Conservation (phyloP, 2,888 invertebrate genomes). For the Lomographa bimaculata region DNA sequence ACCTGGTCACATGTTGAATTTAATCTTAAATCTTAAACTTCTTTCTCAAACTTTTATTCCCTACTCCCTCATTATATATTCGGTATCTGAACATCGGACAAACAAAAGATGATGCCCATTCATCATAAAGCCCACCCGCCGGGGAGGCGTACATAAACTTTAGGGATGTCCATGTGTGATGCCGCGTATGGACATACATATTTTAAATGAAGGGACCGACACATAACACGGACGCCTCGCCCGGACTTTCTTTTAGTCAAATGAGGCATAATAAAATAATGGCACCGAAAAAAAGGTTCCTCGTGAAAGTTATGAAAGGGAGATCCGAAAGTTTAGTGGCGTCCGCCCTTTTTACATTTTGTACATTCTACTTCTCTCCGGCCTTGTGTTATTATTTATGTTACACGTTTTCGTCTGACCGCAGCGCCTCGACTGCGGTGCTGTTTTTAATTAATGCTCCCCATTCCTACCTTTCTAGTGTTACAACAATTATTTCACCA, state of each 20-base stretch:
- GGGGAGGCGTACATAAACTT: constrained; percentile 41
- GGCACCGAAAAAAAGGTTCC: constrained; percentile 69
- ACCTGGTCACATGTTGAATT: too few relatives aligned
- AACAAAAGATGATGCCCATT: constrained; percentile 33
- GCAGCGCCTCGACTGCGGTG: constrained; percentile 60
- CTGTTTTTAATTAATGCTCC: constrained; percentile 77
- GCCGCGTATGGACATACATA: constrained; percentile 65
- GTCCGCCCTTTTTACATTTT: constrained; percentile 67
- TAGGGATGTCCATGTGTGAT: constrained; percentile 53
- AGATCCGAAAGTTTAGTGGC: constrained; percentile 69
- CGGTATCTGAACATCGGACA: constrained; percentile 27
- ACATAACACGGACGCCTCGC: constrained; percentile 62
- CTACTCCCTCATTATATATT: constrained; percentile 23
- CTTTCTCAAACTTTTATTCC: constrained; percentile 3
- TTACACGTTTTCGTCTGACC: constrained; percentile 72
- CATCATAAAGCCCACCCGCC: constrained; percentile 27
- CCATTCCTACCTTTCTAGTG: constrained; percentile 73
- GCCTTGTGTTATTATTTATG: constrained; percentile 75
- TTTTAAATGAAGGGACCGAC: constrained; percentile 69
- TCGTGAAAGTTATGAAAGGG: constrained; percentile 76
- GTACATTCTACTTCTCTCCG: constrained; percentile 61
- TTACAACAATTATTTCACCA: constrained; percentile 78
- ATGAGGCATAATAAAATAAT: constrained; percentile 80
- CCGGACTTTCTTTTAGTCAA: constrained; percentile 78
- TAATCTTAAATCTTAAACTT: too few relatives aligned